These are phyloP conservation scores for Ectropis grisescens DNA, from an alignment of 1,140 invertebrate species.

Conservation along the genomic window DNA sequence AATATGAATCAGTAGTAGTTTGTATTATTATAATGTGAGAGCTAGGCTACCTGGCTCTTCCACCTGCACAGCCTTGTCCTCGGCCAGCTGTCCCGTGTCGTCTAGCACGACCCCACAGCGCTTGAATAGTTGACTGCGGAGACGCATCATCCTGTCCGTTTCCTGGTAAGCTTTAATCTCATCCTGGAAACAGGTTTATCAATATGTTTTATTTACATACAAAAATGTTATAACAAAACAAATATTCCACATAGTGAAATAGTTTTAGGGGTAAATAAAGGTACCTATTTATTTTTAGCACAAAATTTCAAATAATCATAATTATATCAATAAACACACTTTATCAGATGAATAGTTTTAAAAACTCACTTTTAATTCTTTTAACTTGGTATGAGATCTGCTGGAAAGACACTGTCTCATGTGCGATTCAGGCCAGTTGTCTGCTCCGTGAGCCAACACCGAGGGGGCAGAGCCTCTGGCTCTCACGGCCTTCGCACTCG, in stretches of 20 bases:
- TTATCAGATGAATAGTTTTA: neutral
- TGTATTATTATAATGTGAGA: no score
- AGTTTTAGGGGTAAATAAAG: no score
- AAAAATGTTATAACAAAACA: no score
- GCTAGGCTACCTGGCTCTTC: conserved; percentile 8
- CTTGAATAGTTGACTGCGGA: conserved; percentile 31
- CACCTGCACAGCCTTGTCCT: conserved; percentile 40
- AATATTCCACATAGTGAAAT: no score
- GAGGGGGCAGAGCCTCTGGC: conserved; percentile 27
- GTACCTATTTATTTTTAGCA: no score
- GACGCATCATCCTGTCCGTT: conserved; percentile 25
- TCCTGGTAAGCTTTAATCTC: conserved; percentile 46
- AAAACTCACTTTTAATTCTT: conserved; percentile 41
- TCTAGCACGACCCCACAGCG: conserved; percentile 43
- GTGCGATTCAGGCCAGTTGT: conserved; percentile 26
- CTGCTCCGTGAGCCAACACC: conserved; percentile 10
- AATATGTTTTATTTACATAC: neutral
- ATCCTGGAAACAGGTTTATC: conserved; percentile 25
- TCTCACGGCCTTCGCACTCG: conserved; percentile 6
- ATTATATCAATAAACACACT: neutral
- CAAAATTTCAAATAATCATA: conserved; percentile 1
- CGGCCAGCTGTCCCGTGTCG: conserved; percentile 23
- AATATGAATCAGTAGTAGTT: no score
- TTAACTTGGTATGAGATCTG: conserved; percentile 40
- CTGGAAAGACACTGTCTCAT: conserved; percentile 37